phyloP scores from a whole-genome alignment of 2,888 invertebrate genomes.

The Eristalis pertinax region DNA sequence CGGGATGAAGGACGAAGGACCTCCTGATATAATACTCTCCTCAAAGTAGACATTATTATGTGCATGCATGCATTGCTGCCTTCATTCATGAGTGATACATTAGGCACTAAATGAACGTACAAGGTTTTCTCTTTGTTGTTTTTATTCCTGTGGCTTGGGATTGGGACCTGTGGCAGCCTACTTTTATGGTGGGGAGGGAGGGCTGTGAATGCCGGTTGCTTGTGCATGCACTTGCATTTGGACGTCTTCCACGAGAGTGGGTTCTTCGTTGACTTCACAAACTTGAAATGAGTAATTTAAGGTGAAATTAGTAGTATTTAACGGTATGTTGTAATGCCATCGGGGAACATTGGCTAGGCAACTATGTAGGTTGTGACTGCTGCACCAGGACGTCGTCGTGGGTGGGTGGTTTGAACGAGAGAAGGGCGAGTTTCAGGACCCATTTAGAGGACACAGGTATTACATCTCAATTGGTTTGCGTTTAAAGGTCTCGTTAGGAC shows the following conservation, averaged over 20 bases:
- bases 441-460: not conserved
- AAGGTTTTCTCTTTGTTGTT: constrained; percentile 44
- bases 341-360: constrained; percentile 26
- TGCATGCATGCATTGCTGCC: constrained; percentile 70
- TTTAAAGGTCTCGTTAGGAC: not conserved
- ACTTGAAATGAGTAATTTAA: constrained; percentile 70
- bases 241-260: not conserved
- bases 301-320: constrained; percentile 72
- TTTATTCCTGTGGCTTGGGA: not conserved
- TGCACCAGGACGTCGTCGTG: not conserved
- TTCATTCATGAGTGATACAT: constrained; percentile 70
- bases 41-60: constrained; percentile 69
- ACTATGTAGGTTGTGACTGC: constrained; percentile 32
- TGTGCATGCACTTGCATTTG: constrained; percentile 33
- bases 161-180: constrained; percentile 32
- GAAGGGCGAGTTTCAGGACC: constrained; percentile 9
- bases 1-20: constrained; percentile 10
- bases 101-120: constrained; percentile 71
- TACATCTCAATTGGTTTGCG: not conserved
- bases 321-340: constrained; percentile 67
- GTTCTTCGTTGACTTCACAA: constrained; percentile 11
- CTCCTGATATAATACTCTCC: constrained; percentile 50
- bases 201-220: constrained; percentile 29
- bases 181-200: constrained; percentile 34
- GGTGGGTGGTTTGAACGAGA: constrained; percentile 9